Evolutionary conservation across 1,140 invertebrate genomes (phyloP), one percentile per base, ranked within the genome.

Genomic region (Phymorhynchus buccinoides): DNA sequence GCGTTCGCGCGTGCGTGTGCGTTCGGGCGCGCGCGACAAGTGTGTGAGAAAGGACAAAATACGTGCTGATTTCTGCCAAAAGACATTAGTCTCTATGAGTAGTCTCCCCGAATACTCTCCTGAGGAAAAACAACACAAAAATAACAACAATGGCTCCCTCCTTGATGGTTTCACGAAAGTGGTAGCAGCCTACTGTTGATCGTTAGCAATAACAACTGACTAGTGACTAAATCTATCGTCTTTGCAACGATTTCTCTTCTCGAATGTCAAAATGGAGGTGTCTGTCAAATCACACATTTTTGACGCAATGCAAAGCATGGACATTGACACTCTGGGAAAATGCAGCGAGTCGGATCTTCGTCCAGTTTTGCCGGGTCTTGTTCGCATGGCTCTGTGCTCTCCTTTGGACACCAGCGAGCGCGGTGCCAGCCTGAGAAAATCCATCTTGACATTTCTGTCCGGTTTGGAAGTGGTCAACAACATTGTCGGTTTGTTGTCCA

Each of bases 381-480:
- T 95, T 22, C 95, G 98, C 80, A 98, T 98, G 97, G 97, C 97
- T 86, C 94, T 98, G 0, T 97, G 98, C 87, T 96, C 96, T 42
- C 96, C 97, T 9, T 93, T 98, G 37, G 97, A 98, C 93, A 96
- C 96, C 81, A 97, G 97, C 0, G 95, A 95, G 88, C 95, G 96
- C 66, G 98, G 97, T 92, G 95, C 96, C 7, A 96, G 96, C 88
- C 96, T 96, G 16, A 96, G 97, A 87, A 97, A 98, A 92, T 96
- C 96, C 88, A 97, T 99, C 75, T 93, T 99, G 0, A 96, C 96
- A 22, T 95, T 98, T 44, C 94, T 99, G 0, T 97, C 97, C 1
- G 97, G 97, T 3, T 97, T 98, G 87, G 97, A 99, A 93, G 95
- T 97, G 42, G 98, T 99, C 0, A 99, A 99, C 93, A 97, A 97